These are phyloP conservation scores for Exocentrus adspersus DNA, from an alignment of 2,888 invertebrate species.

Conservation along the genomic window DNA sequence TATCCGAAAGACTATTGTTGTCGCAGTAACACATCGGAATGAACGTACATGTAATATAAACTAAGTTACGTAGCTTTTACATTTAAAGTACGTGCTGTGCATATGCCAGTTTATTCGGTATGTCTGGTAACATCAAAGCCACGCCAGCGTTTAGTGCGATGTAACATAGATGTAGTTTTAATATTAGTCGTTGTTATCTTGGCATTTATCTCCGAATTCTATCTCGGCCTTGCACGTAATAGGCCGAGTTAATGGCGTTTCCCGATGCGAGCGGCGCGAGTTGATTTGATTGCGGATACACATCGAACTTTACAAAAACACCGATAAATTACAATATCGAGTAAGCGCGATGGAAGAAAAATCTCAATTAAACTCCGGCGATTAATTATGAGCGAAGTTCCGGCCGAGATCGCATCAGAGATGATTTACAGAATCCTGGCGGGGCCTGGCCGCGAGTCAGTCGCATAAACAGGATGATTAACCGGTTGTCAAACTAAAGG, in stretches of 20 bases:
- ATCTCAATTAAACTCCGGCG: constrained; percentile 62
- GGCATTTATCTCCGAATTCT: too few species aligned
- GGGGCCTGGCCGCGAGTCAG: constrained; percentile 55
- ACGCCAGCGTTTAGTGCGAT: too few species aligned
- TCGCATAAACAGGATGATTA: constrained; percentile 64
- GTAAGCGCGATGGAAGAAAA: constrained; percentile 60
- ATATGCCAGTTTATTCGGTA: too few species aligned
- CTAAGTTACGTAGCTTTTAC: too few species aligned
- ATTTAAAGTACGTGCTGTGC: too few species aligned
- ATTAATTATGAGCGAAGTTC: constrained; percentile 62
- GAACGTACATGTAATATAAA: too few species aligned
- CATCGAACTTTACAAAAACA: constrained; percentile 53
- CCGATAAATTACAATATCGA: constrained; percentile 60
- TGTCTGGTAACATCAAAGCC: too few species aligned
- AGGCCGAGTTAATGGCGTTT: not conserved
- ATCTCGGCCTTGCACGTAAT: not conserved
- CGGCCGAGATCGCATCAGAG: constrained; percentile 58
- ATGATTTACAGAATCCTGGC: constrained; percentile 61
- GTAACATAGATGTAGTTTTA: too few species aligned
- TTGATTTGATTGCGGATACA: constrained; percentile 50
- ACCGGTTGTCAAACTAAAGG: constrained; percentile 63
- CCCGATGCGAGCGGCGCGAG: not conserved
- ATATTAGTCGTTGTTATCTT: too few species aligned
- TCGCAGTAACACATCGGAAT: too few species aligned
- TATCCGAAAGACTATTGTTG: too few species aligned